phyloP scores from a whole-genome alignment of 23 tunicate species.

The Pegea sp. region DNA sequence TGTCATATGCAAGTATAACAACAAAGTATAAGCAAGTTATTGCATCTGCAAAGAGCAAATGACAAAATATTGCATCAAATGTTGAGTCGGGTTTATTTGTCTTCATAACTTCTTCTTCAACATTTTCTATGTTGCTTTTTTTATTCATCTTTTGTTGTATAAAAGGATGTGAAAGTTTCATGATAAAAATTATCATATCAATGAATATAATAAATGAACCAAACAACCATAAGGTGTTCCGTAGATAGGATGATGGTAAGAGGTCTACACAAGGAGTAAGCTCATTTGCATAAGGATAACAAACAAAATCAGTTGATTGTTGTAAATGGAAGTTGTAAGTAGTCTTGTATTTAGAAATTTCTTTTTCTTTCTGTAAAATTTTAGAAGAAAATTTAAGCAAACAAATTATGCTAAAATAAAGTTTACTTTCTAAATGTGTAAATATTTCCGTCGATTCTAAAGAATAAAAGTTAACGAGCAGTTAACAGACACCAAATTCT shows the following conservation, averaged over 20 bases:
- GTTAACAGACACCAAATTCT: no score
- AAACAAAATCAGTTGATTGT: constrained; percentile 10
- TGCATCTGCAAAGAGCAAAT: constrained; percentile 42
- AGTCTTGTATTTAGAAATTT: not conserved
- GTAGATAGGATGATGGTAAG: constrained; percentile 17
- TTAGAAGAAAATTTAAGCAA: no score
- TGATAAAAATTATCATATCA: no score
- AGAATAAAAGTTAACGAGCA: no score
- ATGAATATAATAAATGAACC: no score
- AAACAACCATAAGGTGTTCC: constrained; percentile 28
- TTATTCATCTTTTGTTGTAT: no score
- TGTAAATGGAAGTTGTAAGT: not conserved
- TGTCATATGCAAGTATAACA: constrained; percentile 28
- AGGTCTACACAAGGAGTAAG: constrained; percentile 58
- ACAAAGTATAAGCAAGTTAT: constrained; percentile 36
- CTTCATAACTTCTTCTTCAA: not conserved
- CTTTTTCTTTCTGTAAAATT: not conserved
- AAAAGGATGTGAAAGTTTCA: no score
- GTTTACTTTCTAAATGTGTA: no score
- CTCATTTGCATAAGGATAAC: constrained; percentile 43
- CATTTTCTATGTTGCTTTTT: not conserved
- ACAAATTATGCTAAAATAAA: no score
- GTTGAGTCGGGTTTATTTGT: not conserved
- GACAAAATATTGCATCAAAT: constrained; percentile 43
- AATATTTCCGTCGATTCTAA: no score